phyloP scores from a whole-genome alignment of 1,140 invertebrate species.

The Achroia grisella region DNA sequence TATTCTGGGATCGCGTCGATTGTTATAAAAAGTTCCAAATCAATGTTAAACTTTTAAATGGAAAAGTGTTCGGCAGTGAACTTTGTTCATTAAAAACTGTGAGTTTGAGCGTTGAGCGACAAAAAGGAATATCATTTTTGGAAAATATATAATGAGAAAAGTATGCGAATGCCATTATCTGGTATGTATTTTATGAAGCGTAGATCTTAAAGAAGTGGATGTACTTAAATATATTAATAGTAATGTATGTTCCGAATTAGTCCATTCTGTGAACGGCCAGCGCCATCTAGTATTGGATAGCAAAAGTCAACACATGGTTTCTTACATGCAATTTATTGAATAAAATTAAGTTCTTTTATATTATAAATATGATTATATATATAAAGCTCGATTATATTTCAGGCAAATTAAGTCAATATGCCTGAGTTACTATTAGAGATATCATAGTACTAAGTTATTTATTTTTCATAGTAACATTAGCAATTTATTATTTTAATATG shows the following conservation, averaged over 20 bases:
- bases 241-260: not conserved
- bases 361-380: too few species aligned
- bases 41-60: slow-evolving; percentile 51
- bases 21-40: slow-evolving; percentile 35
- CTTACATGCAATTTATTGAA: too few species aligned
- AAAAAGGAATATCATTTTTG: slow-evolving; percentile 30
- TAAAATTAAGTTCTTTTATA: too few species aligned
- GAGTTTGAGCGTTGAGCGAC: slow-evolving; percentile 27
- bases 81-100: slow-evolving; percentile 54
- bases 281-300: slow-evolving; percentile 57
- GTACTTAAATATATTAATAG: too few species aligned
- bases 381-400: too few species aligned
- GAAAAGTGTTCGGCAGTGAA: slow-evolving; percentile 41
- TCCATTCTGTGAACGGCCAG: slow-evolving; percentile 5
- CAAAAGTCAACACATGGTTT: slow-evolving; percentile 11
- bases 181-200: not conserved
- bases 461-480: too few species aligned
- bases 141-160: slow-evolving; percentile 34
- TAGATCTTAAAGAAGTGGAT: too few species aligned
- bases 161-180: slow-evolving; percentile 24
- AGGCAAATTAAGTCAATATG: too few species aligned
- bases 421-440: too few species aligned
- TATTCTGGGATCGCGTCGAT: slow-evolving; percentile 21
- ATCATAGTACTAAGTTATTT: too few species aligned
- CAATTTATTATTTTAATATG: too few species aligned